Percentiles rank a stretch among this genome's conserved stretches.
Conservation (phyloP, 2,113 vertebrate genomes). For the Odocoileus virginianus region DNA sequence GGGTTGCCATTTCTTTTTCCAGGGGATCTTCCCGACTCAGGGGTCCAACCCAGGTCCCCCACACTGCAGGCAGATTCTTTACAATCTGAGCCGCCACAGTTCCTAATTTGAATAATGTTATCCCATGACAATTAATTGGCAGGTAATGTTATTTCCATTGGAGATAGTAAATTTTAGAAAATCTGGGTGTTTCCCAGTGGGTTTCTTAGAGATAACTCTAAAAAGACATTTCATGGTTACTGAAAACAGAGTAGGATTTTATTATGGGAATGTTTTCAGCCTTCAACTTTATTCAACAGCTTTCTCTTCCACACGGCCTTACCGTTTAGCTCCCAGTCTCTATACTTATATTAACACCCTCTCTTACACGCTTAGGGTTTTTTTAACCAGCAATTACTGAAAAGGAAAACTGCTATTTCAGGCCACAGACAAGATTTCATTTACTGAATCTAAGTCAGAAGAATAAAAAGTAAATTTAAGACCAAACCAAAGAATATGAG, state of each 20-base stretch:
- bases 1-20: background rate
- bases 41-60: background rate
- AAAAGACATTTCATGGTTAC: background rate
- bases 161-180: background rate
- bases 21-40: accelerated
- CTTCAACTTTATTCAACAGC: background rate
- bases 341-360: background rate
- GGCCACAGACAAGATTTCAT: background rate
- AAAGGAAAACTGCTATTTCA: background rate
- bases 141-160: background rate
- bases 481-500: background rate
- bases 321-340: background rate
- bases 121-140: background rate
- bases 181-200: background rate
- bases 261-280: background rate
- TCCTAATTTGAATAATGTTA: background rate
- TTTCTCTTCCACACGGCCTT: background rate
- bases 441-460: background rate
- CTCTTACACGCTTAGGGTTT: background rate
- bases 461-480: background rate
- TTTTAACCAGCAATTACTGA: background rate
- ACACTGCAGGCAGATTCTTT: background rate
- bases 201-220: background rate
- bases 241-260: background rate
- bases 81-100: background rate